Evolutionary conservation across 2,797 vertebrate genomes (phyloP), one percentile per base, ranked within the genome.

Genomic region (Schizothorax lantsangensis): DNA sequence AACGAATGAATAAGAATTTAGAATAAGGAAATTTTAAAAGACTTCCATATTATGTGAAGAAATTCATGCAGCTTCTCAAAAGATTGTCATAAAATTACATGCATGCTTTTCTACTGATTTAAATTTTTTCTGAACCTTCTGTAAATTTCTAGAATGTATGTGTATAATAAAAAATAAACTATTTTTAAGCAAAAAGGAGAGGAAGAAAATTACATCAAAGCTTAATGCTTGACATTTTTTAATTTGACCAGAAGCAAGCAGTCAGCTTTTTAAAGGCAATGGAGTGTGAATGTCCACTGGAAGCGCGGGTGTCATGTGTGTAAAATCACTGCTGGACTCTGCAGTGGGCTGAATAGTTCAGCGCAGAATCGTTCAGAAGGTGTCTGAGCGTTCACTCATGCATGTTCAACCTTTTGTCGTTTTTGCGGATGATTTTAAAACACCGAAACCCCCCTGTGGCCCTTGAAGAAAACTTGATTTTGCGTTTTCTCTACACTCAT

Each of bases 401-500:
- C 83, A 69, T 87, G 83, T 73, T 26, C 59, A 80, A 84, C 77
- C 87, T 90, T 89, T 89, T 86, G 82, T 88, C 30, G 26, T 40
- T 85, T 78, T 78, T 36, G 68, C 47, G 36, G 49, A 78, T 81
- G 81, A 77, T 87, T 87, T 88, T 88, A 73, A 74, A 84, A 77
- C 86, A 10, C 79, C 62, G 77, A 75, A 57, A 30, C 71, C 83
- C 73, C 33, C 66, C 17, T 43, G 64, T 86, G 54, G 77, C 72
- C 82, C 83, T 88, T 87, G 83, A 86, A 90, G 88, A 90, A 89
- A 92, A 90, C 71, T 84, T 86, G 81, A 88, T 80, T 69, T 88
- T 71, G 64, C 23, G 14, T 64, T 40, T 84, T 72, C 72, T 45
- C 82, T 85, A 57, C 79, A 79, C 66, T 45, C 47, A 21, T 69